These are phyloP conservation scores for Bovichtus variegatus DNA, from an alignment of 2,797 vertebrate species.

Conservation along the genomic window DNA sequence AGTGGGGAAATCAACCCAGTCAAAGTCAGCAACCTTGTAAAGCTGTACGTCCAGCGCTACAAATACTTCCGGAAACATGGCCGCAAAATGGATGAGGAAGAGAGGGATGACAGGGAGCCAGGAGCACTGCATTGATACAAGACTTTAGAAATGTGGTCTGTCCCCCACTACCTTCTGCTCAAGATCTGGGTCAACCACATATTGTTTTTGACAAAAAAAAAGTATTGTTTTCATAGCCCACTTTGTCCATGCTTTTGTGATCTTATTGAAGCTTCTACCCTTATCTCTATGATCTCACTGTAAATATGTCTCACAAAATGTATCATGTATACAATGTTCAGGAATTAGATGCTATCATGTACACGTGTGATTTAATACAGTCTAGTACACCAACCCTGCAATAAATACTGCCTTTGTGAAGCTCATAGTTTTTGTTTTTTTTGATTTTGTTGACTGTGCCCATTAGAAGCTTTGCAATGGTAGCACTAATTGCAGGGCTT, in stretches of 20 bases:
- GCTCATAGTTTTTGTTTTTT: slow-evolving; percentile 8
- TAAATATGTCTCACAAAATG: slow-evolving; percentile 73
- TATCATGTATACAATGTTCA: slow-evolving; percentile 47
- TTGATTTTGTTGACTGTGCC: slow-evolving; percentile 24
- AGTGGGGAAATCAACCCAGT: slow-evolving; percentile 97
- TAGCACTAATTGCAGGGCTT: slow-evolving; percentile 21
- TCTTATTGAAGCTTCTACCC: slow-evolving; percentile 38
- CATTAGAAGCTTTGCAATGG: slow-evolving; percentile 12
- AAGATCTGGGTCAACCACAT: slow-evolving; percentile 43
- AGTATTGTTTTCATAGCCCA: slow-evolving; percentile 40
- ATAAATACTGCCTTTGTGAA: slow-evolving; percentile 54
- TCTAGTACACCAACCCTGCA: slow-evolving; percentile 40
- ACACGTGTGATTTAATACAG: slow-evolving; percentile 34
- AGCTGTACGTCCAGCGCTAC: slow-evolving; percentile 94
- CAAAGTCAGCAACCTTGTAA: slow-evolving; percentile 94
- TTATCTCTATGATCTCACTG: slow-evolving; percentile 66
- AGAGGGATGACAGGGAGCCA: slow-evolving; percentile 80
- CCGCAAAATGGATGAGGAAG: slow-evolving; percentile 90
- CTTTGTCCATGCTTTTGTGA: slow-evolving; percentile 41
- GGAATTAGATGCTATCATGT: slow-evolving; percentile 19
- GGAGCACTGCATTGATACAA: slow-evolving; percentile 73
- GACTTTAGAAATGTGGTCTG: background rate
- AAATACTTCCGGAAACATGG: slow-evolving; percentile 95
- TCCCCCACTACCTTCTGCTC: slow-evolving; percentile 48
- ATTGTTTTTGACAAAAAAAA: too few species aligned